phyloP scores from a whole-genome alignment of 1,140 invertebrate genomes.

The Mercenaria mercenaria region DNA sequence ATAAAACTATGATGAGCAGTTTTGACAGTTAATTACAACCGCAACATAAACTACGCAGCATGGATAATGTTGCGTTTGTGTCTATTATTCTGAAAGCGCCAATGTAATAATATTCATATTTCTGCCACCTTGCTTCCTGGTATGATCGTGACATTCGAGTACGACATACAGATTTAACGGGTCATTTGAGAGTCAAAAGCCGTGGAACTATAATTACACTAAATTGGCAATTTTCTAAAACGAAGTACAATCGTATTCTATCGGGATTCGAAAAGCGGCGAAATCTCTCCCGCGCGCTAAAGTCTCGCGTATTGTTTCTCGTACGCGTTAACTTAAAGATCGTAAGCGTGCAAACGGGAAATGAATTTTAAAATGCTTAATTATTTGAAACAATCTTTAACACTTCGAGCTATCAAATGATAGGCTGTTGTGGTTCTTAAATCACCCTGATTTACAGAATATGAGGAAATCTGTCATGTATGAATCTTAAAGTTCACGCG shows the following conservation, averaged over 20 bases:
- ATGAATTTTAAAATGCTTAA: conserved; percentile 63
- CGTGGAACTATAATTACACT: conserved; percentile 54
- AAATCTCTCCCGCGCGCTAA: conserved; percentile 44
- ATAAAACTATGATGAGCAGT: neutral
- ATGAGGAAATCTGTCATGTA: conserved; percentile 5
- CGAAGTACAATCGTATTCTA: conserved; percentile 34
- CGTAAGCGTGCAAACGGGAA: conserved; percentile 32
- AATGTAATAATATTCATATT: conserved; percentile 42
- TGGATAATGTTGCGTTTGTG: neutral
- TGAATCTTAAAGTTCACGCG: conserved; percentile 22
- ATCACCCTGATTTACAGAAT: conserved; percentile 49
- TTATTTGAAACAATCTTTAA: conserved; percentile 60
- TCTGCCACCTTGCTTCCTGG: neutral
- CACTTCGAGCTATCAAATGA: conserved; percentile 26
- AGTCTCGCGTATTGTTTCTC: conserved; percentile 55
- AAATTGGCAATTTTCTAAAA: conserved; percentile 66
- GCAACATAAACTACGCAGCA: conserved; percentile 4
- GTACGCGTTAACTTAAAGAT: conserved; percentile 38
- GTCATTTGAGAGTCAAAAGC: conserved; percentile 55
- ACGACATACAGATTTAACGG: conserved; percentile 56
- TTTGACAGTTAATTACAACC: conserved; percentile 47
- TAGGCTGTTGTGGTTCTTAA: conserved; percentile 16
- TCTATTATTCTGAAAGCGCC: neutral
- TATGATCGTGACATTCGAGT: neutral
- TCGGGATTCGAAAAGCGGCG: conserved; percentile 21